Evolutionary conservation across 2,888 invertebrate genomes (phyloP).

Genomic region (Thelaira solivaga): DNA sequence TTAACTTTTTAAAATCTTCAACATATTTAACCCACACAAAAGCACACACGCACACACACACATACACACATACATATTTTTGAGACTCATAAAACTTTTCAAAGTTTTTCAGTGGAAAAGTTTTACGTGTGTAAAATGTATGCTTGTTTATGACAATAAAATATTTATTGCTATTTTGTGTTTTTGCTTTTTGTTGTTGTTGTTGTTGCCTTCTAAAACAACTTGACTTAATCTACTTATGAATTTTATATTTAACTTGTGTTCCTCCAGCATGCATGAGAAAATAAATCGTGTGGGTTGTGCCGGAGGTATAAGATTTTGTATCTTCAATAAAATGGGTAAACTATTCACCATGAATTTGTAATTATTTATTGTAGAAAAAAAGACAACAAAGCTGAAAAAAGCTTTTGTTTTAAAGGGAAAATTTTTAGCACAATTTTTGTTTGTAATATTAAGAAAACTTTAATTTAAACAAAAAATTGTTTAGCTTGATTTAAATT

Average conservation of each 20-base stretch:
- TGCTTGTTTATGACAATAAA: conserved; percentile 32
- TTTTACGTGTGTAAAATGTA: conserved; percentile 13
- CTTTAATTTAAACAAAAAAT: too few species aligned
- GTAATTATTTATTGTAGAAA: conserved; percentile 1
- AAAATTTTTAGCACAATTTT: too few species aligned
- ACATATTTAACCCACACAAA: not conserved
- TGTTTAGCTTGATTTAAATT: too few species aligned
- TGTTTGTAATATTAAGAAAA: too few species aligned
- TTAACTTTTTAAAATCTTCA: not conserved
- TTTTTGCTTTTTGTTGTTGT: too few species aligned
- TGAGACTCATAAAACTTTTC: not conserved
- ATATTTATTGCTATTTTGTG: conserved; percentile 45
- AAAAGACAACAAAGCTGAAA: not conserved
- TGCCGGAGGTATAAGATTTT: not conserved
- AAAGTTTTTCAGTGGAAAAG: conserved; percentile 8
- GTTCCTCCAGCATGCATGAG: conserved; percentile 10
- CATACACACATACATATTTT: not conserved
- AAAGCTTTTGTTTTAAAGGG: not conserved
- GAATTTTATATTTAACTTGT: conserved; percentile 38
- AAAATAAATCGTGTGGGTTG: not conserved
- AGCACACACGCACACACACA: too few species aligned
- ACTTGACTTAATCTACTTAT: conserved; percentile 54
- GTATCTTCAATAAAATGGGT: not conserved
- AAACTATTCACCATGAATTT: conserved; percentile 24
- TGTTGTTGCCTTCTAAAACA: conserved; percentile 29